Evolutionary conservation across 2,797 vertebrate species (phyloP), one percentile per base, ranked within the genome.

Genomic region (Pempheris klunzingeri): DNA sequence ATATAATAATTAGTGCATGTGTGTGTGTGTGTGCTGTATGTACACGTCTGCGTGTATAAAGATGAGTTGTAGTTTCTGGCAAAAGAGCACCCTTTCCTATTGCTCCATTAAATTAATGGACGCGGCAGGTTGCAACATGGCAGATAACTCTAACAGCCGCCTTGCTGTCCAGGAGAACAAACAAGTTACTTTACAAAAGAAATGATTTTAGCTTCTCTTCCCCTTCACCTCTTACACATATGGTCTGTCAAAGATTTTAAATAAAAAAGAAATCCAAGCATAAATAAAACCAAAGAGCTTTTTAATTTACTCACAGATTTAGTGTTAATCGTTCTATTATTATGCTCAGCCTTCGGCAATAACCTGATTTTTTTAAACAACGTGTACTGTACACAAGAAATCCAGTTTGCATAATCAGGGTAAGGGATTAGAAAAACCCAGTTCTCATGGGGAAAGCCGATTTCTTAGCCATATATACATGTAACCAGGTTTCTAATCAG

Each of bases 61-160:
- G 28, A 32, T 75, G 74, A 78, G 58, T 49, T 63, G 60, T 22
- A 65, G 65, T 74, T 85, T 64, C 53, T 77, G 74, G 71, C 64
- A 46, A 65, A 57, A 18, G 49, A 50, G 43, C 22, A 65, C 34
- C 3, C 20, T 57, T 71, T 81, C 57, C 64, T 67, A 30, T 59
- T 52, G 38, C 28, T 58, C 39, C 39, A 36, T 73, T 71, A 74
- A 76, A 47, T 61, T 57, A 43, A 43, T 58, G 52, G 36, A 80
- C 49, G 73, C 22, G 30, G 41, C 38, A 75, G 17, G 26, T 53
- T 70, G n/a, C 43, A 71, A 39, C 58, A 72, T 52, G 66, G 68
- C 20, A 66, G 80, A 82, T 80, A 52, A 55, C 70, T 71, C 17
- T 26, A 61, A 54, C 54, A 66, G 72, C 41, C 12, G 39, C 34